Evolutionary conservation across 1,140 invertebrate genomes (phyloP).

Genomic region (Atta cephalotes): DNA sequence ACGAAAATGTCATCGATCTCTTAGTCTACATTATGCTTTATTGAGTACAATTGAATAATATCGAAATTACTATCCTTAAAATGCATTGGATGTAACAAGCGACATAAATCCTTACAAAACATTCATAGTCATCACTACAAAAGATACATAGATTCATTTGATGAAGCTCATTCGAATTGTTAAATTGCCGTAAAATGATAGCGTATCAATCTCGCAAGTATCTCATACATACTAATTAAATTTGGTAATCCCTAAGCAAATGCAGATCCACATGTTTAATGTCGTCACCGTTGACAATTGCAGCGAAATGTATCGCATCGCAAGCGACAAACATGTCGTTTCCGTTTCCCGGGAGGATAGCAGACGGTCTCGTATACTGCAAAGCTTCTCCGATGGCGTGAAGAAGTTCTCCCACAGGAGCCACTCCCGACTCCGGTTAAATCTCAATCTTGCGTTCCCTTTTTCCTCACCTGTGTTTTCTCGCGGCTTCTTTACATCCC

Average conservation of each 20-base stretch:
- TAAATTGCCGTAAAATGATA: not conserved
- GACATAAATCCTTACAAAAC: not conserved
- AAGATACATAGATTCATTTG: not conserved
- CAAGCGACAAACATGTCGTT: conserved; percentile 1
- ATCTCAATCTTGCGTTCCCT: conserved; percentile 22
- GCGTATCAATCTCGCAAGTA: not conserved
- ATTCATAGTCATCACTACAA: too few species aligned
- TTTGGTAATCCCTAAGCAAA: not conserved
- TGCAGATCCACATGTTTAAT: not conserved
- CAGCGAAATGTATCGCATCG: not conserved
- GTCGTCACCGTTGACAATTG: conserved; percentile 10
- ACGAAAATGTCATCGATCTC: not conserved
- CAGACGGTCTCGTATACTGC: conserved; percentile 25
- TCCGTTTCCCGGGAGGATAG: conserved; percentile 7
- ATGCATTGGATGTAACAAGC: not conserved
- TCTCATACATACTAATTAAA: not conserved
- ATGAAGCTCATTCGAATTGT: not conserved
- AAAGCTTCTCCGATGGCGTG: conserved; percentile 33
- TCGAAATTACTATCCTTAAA: not conserved
- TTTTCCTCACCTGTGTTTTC: not conserved
- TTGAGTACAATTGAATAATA: not conserved
- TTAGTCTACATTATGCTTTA: not conserved
- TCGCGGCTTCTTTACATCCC: not conserved
- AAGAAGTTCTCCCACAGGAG: conserved; percentile 46
- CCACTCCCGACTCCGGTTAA: conserved; percentile 39